These are phyloP conservation scores for Dicerorhinus sumatrensis DNA, from an alignment of 2,113 vertebrate species.

Conservation along the genomic window DNA sequence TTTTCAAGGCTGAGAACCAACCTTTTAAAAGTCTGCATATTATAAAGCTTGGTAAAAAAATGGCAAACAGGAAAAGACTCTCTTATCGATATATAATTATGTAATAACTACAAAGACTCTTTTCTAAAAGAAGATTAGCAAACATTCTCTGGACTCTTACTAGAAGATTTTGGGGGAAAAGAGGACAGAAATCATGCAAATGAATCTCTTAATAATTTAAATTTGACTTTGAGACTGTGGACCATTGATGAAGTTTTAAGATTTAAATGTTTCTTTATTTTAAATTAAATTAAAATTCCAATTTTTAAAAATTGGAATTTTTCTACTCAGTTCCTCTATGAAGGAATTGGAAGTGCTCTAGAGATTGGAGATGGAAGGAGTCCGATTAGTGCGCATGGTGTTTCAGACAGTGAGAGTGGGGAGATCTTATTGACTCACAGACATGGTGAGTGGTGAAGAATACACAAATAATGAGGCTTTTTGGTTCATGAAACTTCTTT, in stretches of 20 bases:
- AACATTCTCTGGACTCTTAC: slow-evolving; percentile 37
- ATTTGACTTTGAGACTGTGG: slow-evolving; percentile 37
- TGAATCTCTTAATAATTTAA: slow-evolving; percentile 18
- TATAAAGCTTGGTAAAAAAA: slow-evolving; percentile 52
- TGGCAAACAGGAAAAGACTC: slow-evolving; percentile 9
- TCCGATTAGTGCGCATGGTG: not conserved
- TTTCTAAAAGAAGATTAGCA: not conserved
- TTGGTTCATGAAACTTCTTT: slow-evolving; percentile 15
- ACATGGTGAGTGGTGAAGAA: not conserved
- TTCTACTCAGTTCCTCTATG: not conserved
- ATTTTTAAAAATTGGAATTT: not conserved
- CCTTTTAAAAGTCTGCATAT: slow-evolving; percentile 22
- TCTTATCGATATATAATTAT: slow-evolving; percentile 27
- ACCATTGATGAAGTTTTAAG: not conserved
- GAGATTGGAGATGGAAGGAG: not conserved
- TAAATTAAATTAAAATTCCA: not conserved
- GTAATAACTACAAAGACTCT: not conserved
- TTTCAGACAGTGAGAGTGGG: not conserved
- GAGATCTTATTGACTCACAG: fast-evolving
- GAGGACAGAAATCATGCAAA: not conserved
- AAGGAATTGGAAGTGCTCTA: not conserved
- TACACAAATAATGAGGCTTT: not conserved
- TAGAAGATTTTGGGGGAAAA: not conserved
- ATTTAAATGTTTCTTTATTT: not conserved
- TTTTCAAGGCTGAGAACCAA: slow-evolving; percentile 53